Base-by-base conservation (phyloP, 2,888 invertebrate species). In the Furcula furcula region DNA sequence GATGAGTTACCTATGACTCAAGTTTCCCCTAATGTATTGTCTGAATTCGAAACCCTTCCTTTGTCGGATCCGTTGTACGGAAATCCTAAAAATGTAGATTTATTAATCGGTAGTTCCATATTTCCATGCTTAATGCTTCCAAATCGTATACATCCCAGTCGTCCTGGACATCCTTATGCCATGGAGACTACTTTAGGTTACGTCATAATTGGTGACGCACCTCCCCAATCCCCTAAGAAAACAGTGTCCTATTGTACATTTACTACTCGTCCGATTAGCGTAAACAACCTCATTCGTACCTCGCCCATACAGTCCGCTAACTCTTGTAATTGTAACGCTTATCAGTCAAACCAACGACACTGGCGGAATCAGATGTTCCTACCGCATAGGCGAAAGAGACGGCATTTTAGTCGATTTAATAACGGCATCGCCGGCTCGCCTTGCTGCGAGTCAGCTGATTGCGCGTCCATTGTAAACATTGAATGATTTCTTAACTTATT, bases 31-130 rank as follows among this genome's bases (percentile, higher is more conserved):
- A 27, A 34, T 3, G 21, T 16, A 7, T 14, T 40, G 7, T 25
- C 22, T 10, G 18, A 43, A 20, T 29, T 36, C 7, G 14, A 29
- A 9, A 20, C 29, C 28, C 2, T 40, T 18, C 38, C 32, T 9
- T 28, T 45, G 7, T 42, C 47, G 2, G 46, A 45, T 23, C 28
- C 36, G 13, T 31, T 16, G 2, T 47, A 10, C 42, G 14, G 27
- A 29, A 2, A 12, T 28, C 11, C 18, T 14, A 4, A 30, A 29
- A 6, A 33, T 1, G n/a, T 29, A 7, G 16, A 29, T 5, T 10
- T 29, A 10, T 10, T 29, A n/a, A 11, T 29, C 6, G 29, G 29
- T 19, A 19, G 19, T 9, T 29, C 29, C 9, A 9, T 29, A 6
- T 29, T 29, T 12, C 29, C 29, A 9, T 19, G 19, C 12, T 16